Percentiles rank a stretch among this genome's conserved stretches.
These are phyloP conservation scores for Pteronotus mesoamericanus DNA, from an alignment of 2,797 vertebrate species.

Conservation along the genomic window DNA sequence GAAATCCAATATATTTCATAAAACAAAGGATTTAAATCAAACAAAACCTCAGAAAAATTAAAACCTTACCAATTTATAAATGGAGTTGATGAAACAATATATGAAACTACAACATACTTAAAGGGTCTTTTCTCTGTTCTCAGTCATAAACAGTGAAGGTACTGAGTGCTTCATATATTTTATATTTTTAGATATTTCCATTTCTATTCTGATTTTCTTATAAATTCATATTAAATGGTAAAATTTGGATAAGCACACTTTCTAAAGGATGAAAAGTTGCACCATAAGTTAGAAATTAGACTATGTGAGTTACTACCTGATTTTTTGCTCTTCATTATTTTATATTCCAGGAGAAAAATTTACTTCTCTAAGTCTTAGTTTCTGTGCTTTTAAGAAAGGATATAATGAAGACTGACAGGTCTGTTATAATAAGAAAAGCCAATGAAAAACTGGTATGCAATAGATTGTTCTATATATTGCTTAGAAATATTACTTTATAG, in stretches of 20 bases:
- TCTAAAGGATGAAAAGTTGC: background rate
- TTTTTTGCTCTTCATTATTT: background rate
- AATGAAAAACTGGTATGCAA: background rate
- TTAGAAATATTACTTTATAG: background rate
- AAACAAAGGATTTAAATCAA: background rate
- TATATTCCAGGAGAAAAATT: background rate
- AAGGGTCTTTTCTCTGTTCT: background rate
- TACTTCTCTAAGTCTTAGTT: background rate
- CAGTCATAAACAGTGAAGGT: background rate
- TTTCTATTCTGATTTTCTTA: background rate
- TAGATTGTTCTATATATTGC: background rate
- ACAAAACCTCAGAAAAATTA: background rate
- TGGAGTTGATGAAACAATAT: background rate
- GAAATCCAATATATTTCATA: background rate
- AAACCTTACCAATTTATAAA: background rate
- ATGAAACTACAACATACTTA: background rate
- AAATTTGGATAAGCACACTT: background rate
- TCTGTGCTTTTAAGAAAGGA: background rate
- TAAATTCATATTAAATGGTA: background rate
- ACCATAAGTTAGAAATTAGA: background rate
- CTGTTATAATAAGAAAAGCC: background rate
- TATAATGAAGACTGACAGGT: background rate
- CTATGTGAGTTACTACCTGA: background rate
- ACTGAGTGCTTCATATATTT: background rate
- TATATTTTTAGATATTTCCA: background rate